A percentile compares a stretch with the other conserved stretches of the same genome.
Conservation (phyloP, 2,888 invertebrate genomes). For the Trilocha varians region DNA sequence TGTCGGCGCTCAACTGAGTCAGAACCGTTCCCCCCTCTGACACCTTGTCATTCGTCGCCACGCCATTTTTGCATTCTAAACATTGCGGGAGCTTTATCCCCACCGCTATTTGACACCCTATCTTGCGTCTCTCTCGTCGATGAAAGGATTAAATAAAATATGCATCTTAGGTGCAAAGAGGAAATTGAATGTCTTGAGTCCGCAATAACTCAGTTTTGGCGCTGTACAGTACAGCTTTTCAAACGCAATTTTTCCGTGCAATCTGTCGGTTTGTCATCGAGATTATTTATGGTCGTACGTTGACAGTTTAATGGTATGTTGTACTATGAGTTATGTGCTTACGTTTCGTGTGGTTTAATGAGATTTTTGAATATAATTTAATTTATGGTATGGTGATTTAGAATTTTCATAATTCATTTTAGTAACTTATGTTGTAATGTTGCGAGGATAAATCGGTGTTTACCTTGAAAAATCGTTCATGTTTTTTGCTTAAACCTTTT, state of each 20-base stretch:
- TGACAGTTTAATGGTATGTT: conserved; percentile 26
- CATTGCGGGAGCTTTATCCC: conserved; percentile 74
- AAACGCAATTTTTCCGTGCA: conserved; percentile 13
- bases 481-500: not conserved
- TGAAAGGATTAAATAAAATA: conserved; percentile 67
- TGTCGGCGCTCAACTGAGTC: conserved; percentile 55
- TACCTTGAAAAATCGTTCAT: not conserved
- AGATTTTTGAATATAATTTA: too few species aligned
- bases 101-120: conserved; percentile 72
- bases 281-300: conserved; percentile 21
- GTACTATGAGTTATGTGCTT: conserved; percentile 13
- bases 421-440: too few species aligned
- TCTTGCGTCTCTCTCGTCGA: conserved; percentile 63
- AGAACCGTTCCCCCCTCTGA: conserved; percentile 44
- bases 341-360: not conserved
- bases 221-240: conserved; percentile 23
- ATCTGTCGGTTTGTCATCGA: conserved; percentile 1
- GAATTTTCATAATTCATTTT: too few species aligned
- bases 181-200: conserved; percentile 54
- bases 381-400: too few species aligned
- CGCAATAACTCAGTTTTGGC: conserved; percentile 59
- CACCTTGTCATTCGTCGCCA: conserved; percentile 69
- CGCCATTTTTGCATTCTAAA: conserved; percentile 75
- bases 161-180: conserved; percentile 58
- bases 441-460: too few species aligned